phyloP scores from a whole-genome alignment of 2,797 vertebrate species.

The Hybognathus amarus region DNA sequence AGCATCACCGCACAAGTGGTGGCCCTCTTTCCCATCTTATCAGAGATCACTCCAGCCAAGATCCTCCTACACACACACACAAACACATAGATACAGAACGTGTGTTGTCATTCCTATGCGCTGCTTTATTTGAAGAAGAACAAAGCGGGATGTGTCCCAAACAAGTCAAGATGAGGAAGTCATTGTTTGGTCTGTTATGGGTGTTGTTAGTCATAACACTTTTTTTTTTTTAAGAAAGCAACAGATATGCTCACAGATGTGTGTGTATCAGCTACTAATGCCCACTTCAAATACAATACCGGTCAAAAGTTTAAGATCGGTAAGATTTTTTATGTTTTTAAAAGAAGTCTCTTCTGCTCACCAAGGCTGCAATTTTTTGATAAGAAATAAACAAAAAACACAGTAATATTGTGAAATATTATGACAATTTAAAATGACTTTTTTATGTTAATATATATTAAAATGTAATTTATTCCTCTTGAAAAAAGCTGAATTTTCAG shows the following conservation, averaged over 20 bases:
- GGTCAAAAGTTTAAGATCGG: no score
- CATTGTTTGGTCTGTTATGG: background rate
- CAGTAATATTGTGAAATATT: no score
- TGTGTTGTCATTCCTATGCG: background rate
- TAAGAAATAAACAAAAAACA: no score
- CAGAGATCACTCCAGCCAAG: slow-evolving; percentile 88
- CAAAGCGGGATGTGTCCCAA: background rate
- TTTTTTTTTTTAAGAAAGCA: background rate
- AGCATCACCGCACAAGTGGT: slow-evolving; percentile 93
- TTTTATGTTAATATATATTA: no score
- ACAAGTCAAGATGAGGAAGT: background rate
- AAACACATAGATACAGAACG: background rate
- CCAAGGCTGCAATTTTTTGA: no score
- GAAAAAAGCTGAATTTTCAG: no score
- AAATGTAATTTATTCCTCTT: no score
- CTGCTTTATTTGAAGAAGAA: background rate
- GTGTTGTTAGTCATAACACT: background rate
- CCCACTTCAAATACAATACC: background rate
- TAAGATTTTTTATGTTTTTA: no score
- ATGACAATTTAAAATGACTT: no score
- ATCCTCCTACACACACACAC: slow-evolving; percentile 79
- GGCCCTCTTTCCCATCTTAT: slow-evolving; percentile 87
- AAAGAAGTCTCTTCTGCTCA: no score
- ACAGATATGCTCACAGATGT: background rate
- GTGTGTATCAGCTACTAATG: background rate